Conservation (phyloP, 2,797 vertebrate species). For the Acrocephalus scirpaceus region DNA sequence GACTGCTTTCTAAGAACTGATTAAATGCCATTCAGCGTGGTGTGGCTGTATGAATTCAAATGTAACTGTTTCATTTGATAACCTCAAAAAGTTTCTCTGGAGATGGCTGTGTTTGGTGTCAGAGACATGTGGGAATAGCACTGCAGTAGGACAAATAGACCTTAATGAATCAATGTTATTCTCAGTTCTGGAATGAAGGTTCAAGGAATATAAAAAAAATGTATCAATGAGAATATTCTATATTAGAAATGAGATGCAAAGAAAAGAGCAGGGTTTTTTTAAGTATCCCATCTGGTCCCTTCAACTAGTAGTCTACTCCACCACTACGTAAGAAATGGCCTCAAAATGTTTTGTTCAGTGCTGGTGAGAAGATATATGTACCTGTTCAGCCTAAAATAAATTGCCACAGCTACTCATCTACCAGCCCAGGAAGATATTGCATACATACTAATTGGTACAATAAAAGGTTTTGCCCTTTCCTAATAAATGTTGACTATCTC, state of each 20-base stretch:
- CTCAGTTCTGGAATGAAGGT: not conserved
- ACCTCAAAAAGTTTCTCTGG: not conserved
- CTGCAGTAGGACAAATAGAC: not conserved
- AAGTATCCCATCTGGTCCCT: not conserved
- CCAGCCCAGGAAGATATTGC: not conserved
- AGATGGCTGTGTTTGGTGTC: not conserved
- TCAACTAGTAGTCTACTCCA: not conserved
- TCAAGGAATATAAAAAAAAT: not conserved
- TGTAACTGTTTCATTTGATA: not conserved
- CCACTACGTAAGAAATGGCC: not conserved
- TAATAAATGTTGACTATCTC: not conserved
- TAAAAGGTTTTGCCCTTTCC: not conserved
- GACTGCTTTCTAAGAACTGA: constrained; percentile 43
- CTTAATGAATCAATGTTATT: not conserved
- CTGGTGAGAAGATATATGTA: not conserved
- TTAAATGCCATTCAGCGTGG: not conserved
- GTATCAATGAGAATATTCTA: not conserved
- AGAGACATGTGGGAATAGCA: not conserved
- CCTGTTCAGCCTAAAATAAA: not conserved
- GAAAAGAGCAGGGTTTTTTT: rapidly evolving
- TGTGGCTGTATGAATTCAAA: not conserved
- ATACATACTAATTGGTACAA: not conserved
- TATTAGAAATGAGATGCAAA: not conserved
- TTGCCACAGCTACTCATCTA: not conserved
- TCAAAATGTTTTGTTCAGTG: not conserved